These are phyloP conservation scores for Piprites chloris DNA, from an alignment of 2,113 vertebrate species.

Conservation along the genomic window DNA sequence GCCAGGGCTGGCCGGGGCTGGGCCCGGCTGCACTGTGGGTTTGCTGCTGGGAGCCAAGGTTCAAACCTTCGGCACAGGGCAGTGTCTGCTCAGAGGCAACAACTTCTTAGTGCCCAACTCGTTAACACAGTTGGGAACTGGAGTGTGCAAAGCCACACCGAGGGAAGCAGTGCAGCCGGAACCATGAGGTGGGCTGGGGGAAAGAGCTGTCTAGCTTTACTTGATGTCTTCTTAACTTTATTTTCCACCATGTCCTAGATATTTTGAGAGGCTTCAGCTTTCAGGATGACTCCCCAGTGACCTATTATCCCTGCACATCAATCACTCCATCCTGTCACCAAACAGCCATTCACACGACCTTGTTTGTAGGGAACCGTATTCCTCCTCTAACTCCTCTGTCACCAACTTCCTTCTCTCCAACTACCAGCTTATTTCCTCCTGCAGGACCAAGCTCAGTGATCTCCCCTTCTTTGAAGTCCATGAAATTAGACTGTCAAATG, in stretches of 20 bases:
- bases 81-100: background rate
- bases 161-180: background rate
- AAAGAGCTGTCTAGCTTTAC: background rate
- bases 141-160: background rate
- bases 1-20: background rate
- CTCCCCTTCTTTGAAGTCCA: background rate
- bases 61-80: background rate
- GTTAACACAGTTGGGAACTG: rapidly evolving
- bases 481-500: background rate
- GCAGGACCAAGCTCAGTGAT: background rate
- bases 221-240: background rate
- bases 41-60: background rate
- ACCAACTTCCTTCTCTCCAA: background rate
- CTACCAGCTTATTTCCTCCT: background rate
- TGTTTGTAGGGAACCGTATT: background rate
- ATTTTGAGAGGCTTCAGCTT: conserved; percentile 7
- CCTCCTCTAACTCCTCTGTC: background rate
- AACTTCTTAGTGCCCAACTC: background rate
- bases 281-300: background rate
- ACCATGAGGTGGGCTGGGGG: rapidly evolving
- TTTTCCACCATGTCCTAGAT: background rate
- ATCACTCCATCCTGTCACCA: conserved; percentile 21
- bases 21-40: rapidly evolving
- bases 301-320: background rate
- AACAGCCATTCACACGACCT: background rate